Percentiles rank a stretch among this genome's conserved stretches.
These are phyloP conservation scores for Saguinus imperator DNA, from an alignment of 2,113 vertebrate species.

Conservation along the genomic window DNA sequence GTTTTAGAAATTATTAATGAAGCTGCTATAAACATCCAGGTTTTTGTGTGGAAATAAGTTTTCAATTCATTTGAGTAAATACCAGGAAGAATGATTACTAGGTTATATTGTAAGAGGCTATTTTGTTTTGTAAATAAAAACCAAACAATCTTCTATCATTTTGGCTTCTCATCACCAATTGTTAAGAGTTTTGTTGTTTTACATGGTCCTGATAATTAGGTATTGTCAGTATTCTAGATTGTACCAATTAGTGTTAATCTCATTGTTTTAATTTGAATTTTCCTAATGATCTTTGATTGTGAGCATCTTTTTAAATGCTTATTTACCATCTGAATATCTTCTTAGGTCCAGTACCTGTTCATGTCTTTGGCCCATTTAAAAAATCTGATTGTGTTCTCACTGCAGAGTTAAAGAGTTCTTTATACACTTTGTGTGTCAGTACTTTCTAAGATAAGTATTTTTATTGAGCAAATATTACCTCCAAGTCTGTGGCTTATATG, in stretches of 20 bases:
- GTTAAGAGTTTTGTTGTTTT: background rate
- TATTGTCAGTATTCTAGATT: background rate
- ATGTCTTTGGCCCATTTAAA: background rate
- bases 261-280: background rate
- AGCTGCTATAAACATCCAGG: background rate
- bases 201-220: background rate
- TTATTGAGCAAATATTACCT: no score
- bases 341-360: background rate
- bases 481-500: no score
- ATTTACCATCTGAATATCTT: background rate
- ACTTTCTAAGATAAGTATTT: background rate
- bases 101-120: no score
- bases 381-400: background rate
- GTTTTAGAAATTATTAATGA: background rate
- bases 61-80: background rate
- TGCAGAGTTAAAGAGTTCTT: background rate
- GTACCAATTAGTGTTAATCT: background rate
- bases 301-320: background rate
- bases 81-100: no score
- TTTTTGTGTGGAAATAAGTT: no score
- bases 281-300: background rate
- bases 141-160: background rate
- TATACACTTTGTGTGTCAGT: background rate
- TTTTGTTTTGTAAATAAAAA: background rate
- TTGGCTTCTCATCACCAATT: rapidly evolving